Evolutionary conservation across 2,888 invertebrate genomes (phyloP).

Genomic region (Heliconius cydno): DNA sequence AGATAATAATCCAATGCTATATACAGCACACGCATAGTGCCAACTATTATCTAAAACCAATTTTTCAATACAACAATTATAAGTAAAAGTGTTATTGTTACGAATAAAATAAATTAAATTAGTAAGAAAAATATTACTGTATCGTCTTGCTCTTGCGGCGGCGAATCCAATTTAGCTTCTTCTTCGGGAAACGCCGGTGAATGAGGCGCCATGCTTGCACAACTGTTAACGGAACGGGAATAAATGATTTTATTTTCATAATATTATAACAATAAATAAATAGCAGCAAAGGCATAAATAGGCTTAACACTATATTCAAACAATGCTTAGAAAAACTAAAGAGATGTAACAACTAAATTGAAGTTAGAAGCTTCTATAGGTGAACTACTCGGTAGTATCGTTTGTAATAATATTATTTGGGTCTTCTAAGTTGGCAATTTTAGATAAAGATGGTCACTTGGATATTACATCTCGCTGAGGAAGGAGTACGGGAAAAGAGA

Average conservation of each 20-base stretch:
- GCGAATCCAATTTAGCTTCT: conserved; percentile 55
- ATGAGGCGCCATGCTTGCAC: conserved; percentile 65
- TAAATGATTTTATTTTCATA: not conserved
- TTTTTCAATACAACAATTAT: too few species aligned
- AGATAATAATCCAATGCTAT: too few species aligned
- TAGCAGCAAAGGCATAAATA: not conserved
- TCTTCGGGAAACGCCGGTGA: conserved; percentile 65
- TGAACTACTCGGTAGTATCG: too few species aligned
- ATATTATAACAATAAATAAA: not conserved
- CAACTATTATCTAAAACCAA: too few species aligned
- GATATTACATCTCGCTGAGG: not conserved
- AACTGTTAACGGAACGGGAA: conserved; percentile 52
- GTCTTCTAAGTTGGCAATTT: not conserved
- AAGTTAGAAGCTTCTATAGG: not conserved
- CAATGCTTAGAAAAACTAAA: not conserved
- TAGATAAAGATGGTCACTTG: not conserved
- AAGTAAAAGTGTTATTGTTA: not conserved
- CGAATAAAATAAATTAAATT: not conserved
- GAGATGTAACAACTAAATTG: not conserved
- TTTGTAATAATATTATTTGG: too few species aligned
- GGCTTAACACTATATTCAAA: not conserved
- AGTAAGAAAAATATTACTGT: conserved; percentile 41
- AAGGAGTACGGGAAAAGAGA: not conserved
- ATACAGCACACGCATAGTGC: too few species aligned
- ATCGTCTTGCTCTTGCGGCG: conserved; percentile 56